Base-by-base conservation (phyloP, 2,113 vertebrate species). In the Origma solitaria region DNA sequence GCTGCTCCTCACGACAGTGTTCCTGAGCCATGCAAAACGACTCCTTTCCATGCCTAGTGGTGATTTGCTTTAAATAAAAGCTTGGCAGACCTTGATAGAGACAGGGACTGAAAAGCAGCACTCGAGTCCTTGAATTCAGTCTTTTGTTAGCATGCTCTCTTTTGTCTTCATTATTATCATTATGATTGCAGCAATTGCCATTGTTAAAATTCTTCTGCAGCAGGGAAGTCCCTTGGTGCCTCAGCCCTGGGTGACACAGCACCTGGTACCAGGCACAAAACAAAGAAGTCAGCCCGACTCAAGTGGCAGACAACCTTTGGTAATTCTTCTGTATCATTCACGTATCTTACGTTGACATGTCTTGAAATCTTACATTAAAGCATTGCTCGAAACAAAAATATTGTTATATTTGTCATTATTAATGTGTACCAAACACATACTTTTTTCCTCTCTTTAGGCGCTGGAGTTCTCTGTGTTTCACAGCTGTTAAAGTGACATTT, bases 1-100 rank as follows among this genome's bases (percentile, higher is more conserved):
- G 62, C 61, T 92, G 71, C 61, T 82, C 53, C 73, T 92, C 5
- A 5, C 54, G 35, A 7, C 58, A 69, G 16, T 4, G 1, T 76
- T 77, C 81, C 76, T 94, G 49, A 42, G 27, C 57, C 76, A 28
- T 14, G 27, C n/a, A 86, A 61, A 94, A 58, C 62, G 89, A 37
- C 44, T 71, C 24, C 24, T 82, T 76, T 57, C 64, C 18, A 4
- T 50, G 42, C 31, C 85, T 31, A 30, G 42, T 49, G 44, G 27
- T 76, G 71, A 87, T 79, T 89, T 76, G 28, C 45, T 80, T 94
- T 76, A 86, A 45, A 94, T 60, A 76, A 84, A 95, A 57, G 62
- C 44, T 86, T 90, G 75, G 45, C 37, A 79, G 81, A 56, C 60
- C 81, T 78, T 77, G 64, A 13, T 57, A 78, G 69, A 78, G 35